Conservation (phyloP, 2,888 invertebrate species). For the Rutpela maculata region DNA sequence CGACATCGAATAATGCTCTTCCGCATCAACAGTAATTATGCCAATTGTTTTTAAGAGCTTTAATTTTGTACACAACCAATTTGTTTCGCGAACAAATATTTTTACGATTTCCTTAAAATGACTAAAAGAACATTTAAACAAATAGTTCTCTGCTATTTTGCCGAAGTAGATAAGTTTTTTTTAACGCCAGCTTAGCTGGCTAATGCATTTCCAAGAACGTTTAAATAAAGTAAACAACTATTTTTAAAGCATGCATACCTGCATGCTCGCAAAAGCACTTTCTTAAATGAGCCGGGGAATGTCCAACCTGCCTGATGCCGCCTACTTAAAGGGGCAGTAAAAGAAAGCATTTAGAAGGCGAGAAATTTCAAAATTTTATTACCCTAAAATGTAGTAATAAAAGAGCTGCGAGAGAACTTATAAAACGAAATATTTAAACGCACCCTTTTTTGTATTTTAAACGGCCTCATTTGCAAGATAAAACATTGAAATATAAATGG, state of each 20-base stretch:
- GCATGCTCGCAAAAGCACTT: constrained; percentile 17
- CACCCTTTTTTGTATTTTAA: constrained; percentile 42
- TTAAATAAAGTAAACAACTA: constrained; percentile 21
- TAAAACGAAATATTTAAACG: constrained; percentile 46
- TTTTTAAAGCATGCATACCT: constrained; percentile 3
- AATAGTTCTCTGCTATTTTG: no score
- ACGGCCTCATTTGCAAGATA: constrained; percentile 52
- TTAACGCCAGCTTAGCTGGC: neutral
- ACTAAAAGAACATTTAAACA: no score
- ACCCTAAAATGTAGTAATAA: constrained; percentile 45
- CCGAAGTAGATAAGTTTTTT: no score
- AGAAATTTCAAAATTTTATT: constrained; percentile 52
- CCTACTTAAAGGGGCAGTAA: constrained; percentile 26
- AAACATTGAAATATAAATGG: constrained; percentile 56
- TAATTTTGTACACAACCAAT: no score
- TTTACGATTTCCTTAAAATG: no score
- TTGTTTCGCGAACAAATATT: no score
- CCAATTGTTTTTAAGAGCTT: no score
- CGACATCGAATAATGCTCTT: no score
- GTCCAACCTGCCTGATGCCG: constrained; percentile 13
- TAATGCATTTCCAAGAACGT: neutral
- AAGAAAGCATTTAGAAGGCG: constrained; percentile 43
- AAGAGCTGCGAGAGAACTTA: constrained; percentile 36
- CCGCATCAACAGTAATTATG: no score
- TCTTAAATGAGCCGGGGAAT: constrained; percentile 26